These are phyloP conservation scores for Calonectris borealis DNA, from an alignment of 2,113 vertebrate species.

Conservation along the genomic window DNA sequence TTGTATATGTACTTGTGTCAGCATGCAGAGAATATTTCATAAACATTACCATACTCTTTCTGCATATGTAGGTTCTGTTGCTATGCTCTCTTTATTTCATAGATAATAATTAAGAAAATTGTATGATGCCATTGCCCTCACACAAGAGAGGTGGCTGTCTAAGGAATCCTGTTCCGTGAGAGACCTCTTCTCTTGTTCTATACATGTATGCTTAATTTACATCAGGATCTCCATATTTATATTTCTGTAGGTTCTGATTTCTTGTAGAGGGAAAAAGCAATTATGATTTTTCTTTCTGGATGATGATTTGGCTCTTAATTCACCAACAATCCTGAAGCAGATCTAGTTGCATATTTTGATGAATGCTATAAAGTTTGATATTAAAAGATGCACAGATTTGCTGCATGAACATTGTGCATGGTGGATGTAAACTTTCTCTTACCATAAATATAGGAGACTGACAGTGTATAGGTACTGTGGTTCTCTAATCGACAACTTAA, in stretches of 20 bases:
- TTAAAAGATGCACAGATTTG: neutral
- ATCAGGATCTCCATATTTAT: neutral
- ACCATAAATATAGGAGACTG: neutral
- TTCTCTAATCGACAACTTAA: neutral
- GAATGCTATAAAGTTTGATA: neutral
- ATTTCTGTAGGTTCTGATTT: neutral
- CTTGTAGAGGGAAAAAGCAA: neutral
- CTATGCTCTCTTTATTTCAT: neutral
- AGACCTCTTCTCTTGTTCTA: neutral
- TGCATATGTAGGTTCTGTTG: neutral
- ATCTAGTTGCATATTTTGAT: neutral
- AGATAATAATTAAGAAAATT: constrained; percentile 10
- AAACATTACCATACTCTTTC: neutral
- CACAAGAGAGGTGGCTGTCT: neutral
- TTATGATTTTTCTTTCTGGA: neutral
- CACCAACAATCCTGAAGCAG: neutral
- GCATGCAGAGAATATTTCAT: neutral
- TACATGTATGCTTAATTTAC: neutral
- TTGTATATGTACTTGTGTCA: neutral
- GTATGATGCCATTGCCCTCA: neutral
- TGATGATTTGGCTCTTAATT: neutral
- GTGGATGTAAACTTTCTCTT: neutral
- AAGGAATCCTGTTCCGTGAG: neutral
- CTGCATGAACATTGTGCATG: rapidly evolving
- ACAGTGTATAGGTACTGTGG: rapidly evolving